These are phyloP conservation scores for Metacarcinus magister DNA, from an alignment of 2,888 invertebrate species.

Conservation along the genomic window DNA sequence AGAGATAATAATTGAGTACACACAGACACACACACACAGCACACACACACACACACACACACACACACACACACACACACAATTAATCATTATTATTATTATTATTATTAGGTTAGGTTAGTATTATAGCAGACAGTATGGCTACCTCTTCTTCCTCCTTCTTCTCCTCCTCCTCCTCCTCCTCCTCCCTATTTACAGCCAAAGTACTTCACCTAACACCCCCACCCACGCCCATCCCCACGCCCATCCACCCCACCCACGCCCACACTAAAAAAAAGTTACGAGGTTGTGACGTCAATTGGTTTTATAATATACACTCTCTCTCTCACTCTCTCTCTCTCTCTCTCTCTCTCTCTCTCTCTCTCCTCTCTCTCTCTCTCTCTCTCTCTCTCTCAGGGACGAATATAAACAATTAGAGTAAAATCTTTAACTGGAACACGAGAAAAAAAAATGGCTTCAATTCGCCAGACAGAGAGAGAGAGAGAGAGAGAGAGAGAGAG, in stretches of 20 bases:
- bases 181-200: not conserved
- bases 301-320: not conserved
- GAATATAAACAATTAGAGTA: not conserved
- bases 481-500: constrained; percentile 26
- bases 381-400: not conserved
- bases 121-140: not conserved
- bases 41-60: too few relatives aligned
- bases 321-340: too few relatives aligned
- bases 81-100: not conserved
- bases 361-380: not conserved
- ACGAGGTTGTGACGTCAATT: not conserved
- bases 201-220: not conserved
- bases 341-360: too few relatives aligned
- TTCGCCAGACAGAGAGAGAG: not conserved
- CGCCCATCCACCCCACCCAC: not conserved
- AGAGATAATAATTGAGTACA: too few relatives aligned
- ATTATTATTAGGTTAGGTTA: not conserved
- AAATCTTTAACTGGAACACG: too few relatives aligned
- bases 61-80: constrained; percentile 12
- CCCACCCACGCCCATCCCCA: not conserved
- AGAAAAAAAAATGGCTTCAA: too few relatives aligned
- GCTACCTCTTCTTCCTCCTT: not conserved
- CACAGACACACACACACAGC: too few relatives aligned
- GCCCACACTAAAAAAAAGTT: not conserved
- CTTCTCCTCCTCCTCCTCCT: not conserved